Evolutionary conservation across 2,113 vertebrate species (phyloP).

Genomic region (Thinocorus orbignyianus): DNA sequence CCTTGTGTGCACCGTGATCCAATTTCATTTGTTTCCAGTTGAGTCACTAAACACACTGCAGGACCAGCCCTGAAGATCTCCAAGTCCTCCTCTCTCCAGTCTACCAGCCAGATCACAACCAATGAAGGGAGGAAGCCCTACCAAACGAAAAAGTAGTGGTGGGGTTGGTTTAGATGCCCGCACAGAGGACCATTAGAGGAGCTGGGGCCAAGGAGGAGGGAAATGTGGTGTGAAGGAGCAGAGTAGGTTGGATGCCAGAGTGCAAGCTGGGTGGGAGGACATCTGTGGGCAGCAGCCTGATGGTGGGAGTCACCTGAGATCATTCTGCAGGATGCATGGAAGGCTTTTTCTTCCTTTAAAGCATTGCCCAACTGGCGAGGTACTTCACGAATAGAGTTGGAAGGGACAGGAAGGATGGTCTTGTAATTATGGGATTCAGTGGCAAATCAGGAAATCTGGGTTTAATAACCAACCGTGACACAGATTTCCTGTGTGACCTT

Average conservation of each 20-base stretch:
- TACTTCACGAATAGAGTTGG: neutral
- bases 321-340: neutral
- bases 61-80: neutral
- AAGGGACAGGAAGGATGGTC: constrained; percentile 35
- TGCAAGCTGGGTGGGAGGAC: neutral
- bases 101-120: neutral
- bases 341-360: neutral
- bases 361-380: neutral
- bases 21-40: neutral
- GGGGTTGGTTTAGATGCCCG: neutral
- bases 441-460: constrained; percentile 66
- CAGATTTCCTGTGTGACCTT: constrained; percentile 63
- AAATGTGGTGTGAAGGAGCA: neutral
- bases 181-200: neutral
- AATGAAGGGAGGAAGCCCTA: neutral
- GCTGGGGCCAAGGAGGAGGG: neutral
- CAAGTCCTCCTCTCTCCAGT: neutral
- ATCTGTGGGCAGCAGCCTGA: neutral
- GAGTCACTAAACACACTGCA: neutral
- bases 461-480: constrained; percentile 46
- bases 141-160: neutral
- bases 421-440: constrained; percentile 48
- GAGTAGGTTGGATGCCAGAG: neutral
- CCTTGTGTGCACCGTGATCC: rapidly evolving
- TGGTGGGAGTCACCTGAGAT: neutral